Evolutionary conservation across 2,888 invertebrate species (phyloP), one percentile per base, ranked within the genome.

Genomic region (Lottia scabra): DNA sequence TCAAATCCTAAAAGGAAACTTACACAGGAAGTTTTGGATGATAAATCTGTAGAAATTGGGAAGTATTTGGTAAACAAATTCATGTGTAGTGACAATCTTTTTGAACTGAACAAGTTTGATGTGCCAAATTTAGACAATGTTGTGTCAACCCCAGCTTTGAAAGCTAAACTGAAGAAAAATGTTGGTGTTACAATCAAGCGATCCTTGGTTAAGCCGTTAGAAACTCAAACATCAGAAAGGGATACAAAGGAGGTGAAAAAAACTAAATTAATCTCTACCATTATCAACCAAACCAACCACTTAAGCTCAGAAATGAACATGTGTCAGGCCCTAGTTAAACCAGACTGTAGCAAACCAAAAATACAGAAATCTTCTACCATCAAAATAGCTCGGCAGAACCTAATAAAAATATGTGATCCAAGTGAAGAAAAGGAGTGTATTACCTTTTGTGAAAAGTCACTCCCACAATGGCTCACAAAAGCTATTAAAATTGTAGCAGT

Each of bases 321-420:
- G 1, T 77, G 74, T 46, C 76, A 77, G 62, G 70, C 74, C 2
- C 19, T 77, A n/a, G 72, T 74, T 0, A 72, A 75, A n/a, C 72
- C 72, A 23, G 75, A 75, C 56, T 71, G 75, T 16, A 67, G 71
- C 46, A 75, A 77, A 63, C 69, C 71, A 45, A 71, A 70, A 23
- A 66, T 75, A 63, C 27, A 30, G 13, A n/a, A 63, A 30, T 27
- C 27, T 63, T 27, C 27, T 15, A 63, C 15, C 38, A 23, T 63
- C 15, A 63, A 63, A 63, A 1, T 63, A 16, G 38, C 23, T 8
- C 27, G 15, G n/a, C 27, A 63, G 63, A 63, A 38, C 27, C 63
- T 26, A 63, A 23, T 26, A 16, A 8, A 63, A 27, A 3, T 63
- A 5, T 27, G 38, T 30, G 63, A 27, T 30, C 23, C 38, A 30